Evolutionary conservation across 2,888 invertebrate genomes (phyloP).

Genomic region (Lagria hirta): DNA sequence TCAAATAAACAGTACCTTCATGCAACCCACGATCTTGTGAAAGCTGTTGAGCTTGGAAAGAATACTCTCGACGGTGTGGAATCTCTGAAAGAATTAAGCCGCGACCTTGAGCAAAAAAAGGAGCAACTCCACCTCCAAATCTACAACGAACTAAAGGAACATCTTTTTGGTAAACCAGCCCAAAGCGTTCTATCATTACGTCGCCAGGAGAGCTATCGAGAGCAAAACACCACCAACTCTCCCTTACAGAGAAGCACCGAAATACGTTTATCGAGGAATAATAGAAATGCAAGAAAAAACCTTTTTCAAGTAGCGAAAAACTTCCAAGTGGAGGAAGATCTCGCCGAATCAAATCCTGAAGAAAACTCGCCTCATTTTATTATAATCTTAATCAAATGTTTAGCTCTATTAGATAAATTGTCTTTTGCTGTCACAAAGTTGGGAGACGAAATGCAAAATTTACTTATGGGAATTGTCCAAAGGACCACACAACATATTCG

Average conservation of each 20-base stretch:
- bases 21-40: slow-evolving; percentile 79
- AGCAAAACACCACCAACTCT: slow-evolving; percentile 52
- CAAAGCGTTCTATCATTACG: slow-evolving; percentile 55
- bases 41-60: slow-evolving; percentile 67
- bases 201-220: slow-evolving; percentile 63
- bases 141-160: slow-evolving; percentile 69
- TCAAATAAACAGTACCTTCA: slow-evolving; percentile 78
- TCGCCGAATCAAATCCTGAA: slow-evolving; percentile 61
- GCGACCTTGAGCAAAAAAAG: slow-evolving; percentile 70
- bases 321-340: slow-evolving; percentile 61
- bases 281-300: slow-evolving; percentile 58
- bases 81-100: slow-evolving; percentile 77
- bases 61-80: slow-evolving; percentile 79
- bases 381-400: slow-evolving; percentile 80
- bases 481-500: slow-evolving; percentile 76
- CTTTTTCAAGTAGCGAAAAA: slow-evolving; percentile 53
- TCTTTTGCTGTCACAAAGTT: slow-evolving; percentile 85
- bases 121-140: slow-evolving; percentile 69
- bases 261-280: slow-evolving; percentile 60
- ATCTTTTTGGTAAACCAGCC: slow-evolving; percentile 63
- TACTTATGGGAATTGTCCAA: slow-evolving; percentile 77
- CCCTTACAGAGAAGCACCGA: slow-evolving; percentile 63
- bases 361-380: slow-evolving; percentile 70
- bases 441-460: slow-evolving; percentile 80
- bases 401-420: slow-evolving; percentile 79